A percentile compares a stretch with the other conserved stretches of the same genome.
Conservation (phyloP, 1,140 invertebrate species). For the Zaprionus kolodkinae region DNA sequence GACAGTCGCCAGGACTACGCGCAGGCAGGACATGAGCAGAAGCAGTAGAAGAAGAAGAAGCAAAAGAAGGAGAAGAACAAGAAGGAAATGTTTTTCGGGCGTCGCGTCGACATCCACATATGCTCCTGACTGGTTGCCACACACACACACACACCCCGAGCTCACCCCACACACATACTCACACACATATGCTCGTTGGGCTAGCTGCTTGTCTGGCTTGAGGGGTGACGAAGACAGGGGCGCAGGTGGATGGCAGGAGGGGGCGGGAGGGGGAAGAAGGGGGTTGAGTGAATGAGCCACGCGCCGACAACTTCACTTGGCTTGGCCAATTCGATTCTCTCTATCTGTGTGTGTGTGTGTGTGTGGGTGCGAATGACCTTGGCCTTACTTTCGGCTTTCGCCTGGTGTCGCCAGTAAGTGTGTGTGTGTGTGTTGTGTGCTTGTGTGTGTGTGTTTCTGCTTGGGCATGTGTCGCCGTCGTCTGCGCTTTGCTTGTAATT, state of each 20-base stretch:
- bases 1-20: constrained; percentile 44
- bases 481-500: constrained; percentile 72
- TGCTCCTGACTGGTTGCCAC: constrained; percentile 70
- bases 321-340: constrained; percentile 72
- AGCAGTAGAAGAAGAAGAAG: background rate
- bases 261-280: background rate
- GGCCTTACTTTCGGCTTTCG: constrained; percentile 72
- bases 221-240: background rate
- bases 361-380: constrained; percentile 67
- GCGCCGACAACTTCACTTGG: constrained; percentile 63
- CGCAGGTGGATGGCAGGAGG: too few species aligned
- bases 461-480: constrained; percentile 54
- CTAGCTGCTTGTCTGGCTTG: constrained; percentile 47
- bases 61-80: too few species aligned
- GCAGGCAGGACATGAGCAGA: constrained; percentile 22
- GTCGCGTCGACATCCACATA: constrained; percentile 63
- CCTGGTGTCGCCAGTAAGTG: constrained; percentile 26
- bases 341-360: constrained; percentile 34
- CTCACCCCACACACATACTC: constrained; percentile 5
- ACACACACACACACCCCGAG: constrained; percentile 24
- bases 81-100: constrained; percentile 59
- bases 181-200: constrained; percentile 53
- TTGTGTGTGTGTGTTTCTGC: constrained; percentile 29
- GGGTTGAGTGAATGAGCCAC: constrained; percentile 61
- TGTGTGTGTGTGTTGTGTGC: constrained; percentile 21